Base-by-base conservation (phyloP, 1,140 invertebrate species). In the Bombus pyrosoma region DNA sequence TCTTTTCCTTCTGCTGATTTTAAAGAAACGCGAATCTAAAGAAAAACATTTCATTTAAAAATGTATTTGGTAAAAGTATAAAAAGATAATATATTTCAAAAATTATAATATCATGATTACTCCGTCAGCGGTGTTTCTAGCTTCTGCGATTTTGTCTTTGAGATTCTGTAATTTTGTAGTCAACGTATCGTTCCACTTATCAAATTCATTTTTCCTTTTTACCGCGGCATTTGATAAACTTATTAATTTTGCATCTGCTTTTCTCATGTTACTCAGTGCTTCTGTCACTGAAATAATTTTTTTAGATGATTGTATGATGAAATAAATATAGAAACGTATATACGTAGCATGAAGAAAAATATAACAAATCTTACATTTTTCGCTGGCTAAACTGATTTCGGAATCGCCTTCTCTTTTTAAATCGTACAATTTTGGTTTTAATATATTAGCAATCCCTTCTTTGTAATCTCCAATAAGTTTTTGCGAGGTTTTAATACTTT, bases 21-120 rank as follows among this genome's bases (percentile, higher is more conserved):
- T 84, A 98, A 88, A 0, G 98, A 98, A 4, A 99, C 96, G 74
- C 97, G 96, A 90, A 99, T 98, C 98, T 98, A 89, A 12, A 77
- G 57, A 93, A 81, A 88, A 89, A 77, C 73, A 85, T 34, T 8
- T 66, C 59, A n/a, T 18, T 76, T 3, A 37, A 28, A 59, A 6
- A 25, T 77, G 10, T 18, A 13, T n/a, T 53, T 9, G 13, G 12
- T 9, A 22, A 15, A 62, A 8, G 2, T 39, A n/a, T 76, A 12
- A 13, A 47, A 10, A 37, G 15, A 43, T 0, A 43, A 25, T 1
- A 39, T 39, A 12, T 69, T 25, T 0, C 8, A 37, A 25, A 18
- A 15, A 72, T n/a, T 47, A 68, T 22, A 43, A 59, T 77, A 77
- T 68, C 47, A n/a, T 62, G n/a, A 95, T 96, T 95, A 98, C 98